Evolutionary conservation across 2,888 invertebrate species (phyloP).

Genomic region (Idaea biselata): DNA sequence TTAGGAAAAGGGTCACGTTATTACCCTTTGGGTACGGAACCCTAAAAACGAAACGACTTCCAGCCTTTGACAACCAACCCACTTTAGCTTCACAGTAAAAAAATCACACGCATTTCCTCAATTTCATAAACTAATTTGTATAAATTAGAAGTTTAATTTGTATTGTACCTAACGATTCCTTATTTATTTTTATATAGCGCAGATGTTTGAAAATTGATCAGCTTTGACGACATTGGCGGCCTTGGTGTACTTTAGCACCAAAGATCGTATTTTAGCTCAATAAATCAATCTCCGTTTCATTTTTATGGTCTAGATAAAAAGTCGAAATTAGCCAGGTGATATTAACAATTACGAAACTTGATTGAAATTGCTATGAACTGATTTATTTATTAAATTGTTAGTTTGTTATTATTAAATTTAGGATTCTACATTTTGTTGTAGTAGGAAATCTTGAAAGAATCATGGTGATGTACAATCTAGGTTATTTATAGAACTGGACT

Average conservation of each 20-base stretch:
- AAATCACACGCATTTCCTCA: neutral
- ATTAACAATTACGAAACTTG: neutral
- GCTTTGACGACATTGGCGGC: neutral
- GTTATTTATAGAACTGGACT: too few species aligned
- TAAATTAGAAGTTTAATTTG: neutral
- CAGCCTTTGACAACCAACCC: neutral
- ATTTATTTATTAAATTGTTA: neutral
- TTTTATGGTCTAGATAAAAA: neutral
- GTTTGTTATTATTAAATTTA: neutral
- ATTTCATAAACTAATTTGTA: neutral
- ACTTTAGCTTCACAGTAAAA: neutral
- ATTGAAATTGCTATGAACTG: neutral
- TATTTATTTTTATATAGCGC: neutral
- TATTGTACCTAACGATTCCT: neutral
- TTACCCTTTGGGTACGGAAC: too few species aligned
- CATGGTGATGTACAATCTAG: too few species aligned
- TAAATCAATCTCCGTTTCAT: neutral
- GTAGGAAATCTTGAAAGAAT: too few species aligned
- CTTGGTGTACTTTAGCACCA: neutral
- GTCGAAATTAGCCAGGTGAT: neutral
- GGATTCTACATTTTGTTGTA: neutral
- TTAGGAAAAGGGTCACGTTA: too few species aligned
- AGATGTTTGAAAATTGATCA: neutral
- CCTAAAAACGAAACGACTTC: neutral
- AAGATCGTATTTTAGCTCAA: neutral